A percentile compares a stretch with the other conserved stretches of the same genome.
phyloP scores from a whole-genome alignment of 2,888 invertebrate species.

The Nebria salina region DNA sequence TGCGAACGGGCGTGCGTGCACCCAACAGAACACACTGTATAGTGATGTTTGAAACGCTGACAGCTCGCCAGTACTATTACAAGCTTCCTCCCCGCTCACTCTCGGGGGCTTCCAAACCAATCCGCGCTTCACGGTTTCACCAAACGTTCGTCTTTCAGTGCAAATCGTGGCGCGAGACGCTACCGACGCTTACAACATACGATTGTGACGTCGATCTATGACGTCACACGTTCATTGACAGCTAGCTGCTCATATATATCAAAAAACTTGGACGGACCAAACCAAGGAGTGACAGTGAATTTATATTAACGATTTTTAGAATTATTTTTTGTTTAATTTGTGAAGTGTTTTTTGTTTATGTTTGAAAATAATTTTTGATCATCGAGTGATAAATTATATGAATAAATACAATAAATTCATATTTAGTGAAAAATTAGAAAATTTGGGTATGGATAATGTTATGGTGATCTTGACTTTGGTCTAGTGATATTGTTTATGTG shows the following conservation, averaged over 20 bases:
- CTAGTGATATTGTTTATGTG: background rate
- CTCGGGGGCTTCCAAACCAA: slow-evolving; percentile 61
- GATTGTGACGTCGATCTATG: background rate
- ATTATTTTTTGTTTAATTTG: background rate
- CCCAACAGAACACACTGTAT: slow-evolving; percentile 55
- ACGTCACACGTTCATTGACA: background rate
- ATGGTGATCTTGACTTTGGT: background rate
- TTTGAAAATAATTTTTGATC: background rate
- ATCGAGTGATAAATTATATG: background rate
- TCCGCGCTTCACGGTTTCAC: slow-evolving; percentile 56
- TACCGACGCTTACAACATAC: slow-evolving; percentile 6
- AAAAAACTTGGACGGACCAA: background rate
- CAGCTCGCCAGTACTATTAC: slow-evolving; percentile 64
- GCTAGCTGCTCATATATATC: background rate
- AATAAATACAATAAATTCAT: background rate
- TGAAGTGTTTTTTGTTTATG: background rate
- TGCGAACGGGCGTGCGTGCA: slow-evolving; percentile 60
- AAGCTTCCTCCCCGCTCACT: slow-evolving; percentile 58
- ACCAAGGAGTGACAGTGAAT: background rate
- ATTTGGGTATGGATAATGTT: background rate
- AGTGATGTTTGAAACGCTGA: slow-evolving; percentile 66
- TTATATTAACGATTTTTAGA: background rate
- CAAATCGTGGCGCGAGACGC: slow-evolving; percentile 31
- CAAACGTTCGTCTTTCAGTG: slow-evolving; percentile 22
- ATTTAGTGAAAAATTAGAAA: background rate